phyloP scores from a whole-genome alignment of 2,797 vertebrate genomes.

The Paramormyrops hopkinsi region DNA sequence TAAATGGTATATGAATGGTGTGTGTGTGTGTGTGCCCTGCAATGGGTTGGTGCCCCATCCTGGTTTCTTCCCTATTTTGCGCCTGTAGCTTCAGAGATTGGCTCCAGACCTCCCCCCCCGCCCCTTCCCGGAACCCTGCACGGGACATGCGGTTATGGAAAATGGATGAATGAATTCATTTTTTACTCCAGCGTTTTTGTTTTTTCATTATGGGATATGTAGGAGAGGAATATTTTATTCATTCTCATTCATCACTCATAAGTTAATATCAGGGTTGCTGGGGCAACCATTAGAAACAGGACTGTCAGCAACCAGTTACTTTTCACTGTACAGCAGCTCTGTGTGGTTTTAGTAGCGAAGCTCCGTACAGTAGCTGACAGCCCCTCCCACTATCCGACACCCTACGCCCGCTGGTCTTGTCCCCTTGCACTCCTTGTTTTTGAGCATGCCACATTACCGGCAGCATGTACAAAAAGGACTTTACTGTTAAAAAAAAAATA shows the following conservation, averaged over 20 bases:
- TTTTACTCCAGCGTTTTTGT: not conserved
- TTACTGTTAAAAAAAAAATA: constrained; percentile 29
- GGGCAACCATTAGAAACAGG: not conserved
- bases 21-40: not conserved
- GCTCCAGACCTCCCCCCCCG: not conserved
- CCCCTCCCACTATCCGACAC: constrained; percentile 17
- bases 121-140: not conserved
- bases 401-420: not conserved
- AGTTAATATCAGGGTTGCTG: not conserved
- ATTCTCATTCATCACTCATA: not conserved
- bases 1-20: not conserved
- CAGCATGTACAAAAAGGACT: not conserved
- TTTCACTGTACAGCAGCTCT: not conserved
- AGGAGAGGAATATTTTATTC: not conserved
- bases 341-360: not conserved
- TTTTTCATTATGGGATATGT: not conserved
- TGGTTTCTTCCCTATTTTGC: not conserved
- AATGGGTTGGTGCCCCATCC: not conserved
- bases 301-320: not conserved
- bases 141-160: not conserved
- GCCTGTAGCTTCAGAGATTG: not conserved
- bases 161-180: not conserved
- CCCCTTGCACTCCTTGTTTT: constrained; percentile 6
- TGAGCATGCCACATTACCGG: not conserved
- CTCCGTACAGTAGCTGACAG: not conserved